Conservation (phyloP, 2,797 vertebrate genomes). For the Arrhamphus sclerolepis region DNA sequence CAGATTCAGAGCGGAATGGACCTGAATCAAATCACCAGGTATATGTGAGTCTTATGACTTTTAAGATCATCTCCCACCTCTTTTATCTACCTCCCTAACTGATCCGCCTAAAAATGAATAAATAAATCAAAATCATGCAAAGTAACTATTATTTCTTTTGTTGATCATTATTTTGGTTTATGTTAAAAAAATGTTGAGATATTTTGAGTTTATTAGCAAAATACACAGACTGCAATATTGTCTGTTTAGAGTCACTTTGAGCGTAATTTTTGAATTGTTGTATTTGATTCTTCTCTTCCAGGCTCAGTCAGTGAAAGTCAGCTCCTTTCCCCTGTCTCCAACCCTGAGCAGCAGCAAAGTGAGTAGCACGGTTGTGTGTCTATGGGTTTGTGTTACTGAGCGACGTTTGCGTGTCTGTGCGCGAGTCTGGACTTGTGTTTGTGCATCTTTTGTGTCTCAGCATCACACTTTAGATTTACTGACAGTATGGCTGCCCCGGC, state of each 20-base stretch:
- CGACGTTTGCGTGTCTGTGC: slow-evolving; percentile 36
- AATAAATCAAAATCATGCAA: not conserved
- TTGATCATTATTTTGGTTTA: not conserved
- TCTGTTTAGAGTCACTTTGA: not conserved
- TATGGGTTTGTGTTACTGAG: not conserved
- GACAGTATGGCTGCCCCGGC: slow-evolving; percentile 43
- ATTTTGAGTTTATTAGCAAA: not conserved
- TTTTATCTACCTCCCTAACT: slow-evolving; percentile 12
- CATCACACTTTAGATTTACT: slow-evolving; percentile 39
- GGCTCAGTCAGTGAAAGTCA: slow-evolving; percentile 88
- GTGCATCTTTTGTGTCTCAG: slow-evolving; percentile 60
- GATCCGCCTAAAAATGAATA: slow-evolving; percentile 6
- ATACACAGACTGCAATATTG: not conserved
- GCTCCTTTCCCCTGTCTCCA: slow-evolving; percentile 86
- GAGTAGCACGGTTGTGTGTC: slow-evolving; percentile 42
- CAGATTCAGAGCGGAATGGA: slow-evolving; percentile 91
- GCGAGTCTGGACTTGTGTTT: slow-evolving; percentile 46
- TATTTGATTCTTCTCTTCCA: slow-evolving; percentile 57
- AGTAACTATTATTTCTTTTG: not conserved
- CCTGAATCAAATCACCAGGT: slow-evolving; percentile 93
- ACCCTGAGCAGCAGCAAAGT: slow-evolving; percentile 85
- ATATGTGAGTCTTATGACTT: slow-evolving; percentile 33
- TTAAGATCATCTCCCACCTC: slow-evolving; percentile 20
- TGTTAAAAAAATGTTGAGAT: not conserved
- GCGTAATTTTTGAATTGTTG: slow-evolving; percentile 6